phyloP scores from a whole-genome alignment of 2,888 invertebrate species.

The Nowickia ferox region DNA sequence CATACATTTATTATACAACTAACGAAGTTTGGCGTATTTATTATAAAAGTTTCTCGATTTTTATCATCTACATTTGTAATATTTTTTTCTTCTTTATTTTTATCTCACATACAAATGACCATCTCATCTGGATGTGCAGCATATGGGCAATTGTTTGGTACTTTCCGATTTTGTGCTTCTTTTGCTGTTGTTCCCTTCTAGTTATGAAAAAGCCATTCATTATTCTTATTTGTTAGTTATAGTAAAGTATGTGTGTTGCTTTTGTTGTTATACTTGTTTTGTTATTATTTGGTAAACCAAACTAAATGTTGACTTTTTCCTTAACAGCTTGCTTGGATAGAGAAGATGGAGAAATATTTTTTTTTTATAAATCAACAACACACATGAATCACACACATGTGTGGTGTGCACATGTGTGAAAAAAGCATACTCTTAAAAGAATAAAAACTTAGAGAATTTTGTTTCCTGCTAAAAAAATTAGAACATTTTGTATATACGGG shows the following conservation, averaged over 20 bases:
- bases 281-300: conserved; percentile 65
- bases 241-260: conserved; percentile 28
- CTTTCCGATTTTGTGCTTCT: conserved; percentile 49
- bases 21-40: neutral
- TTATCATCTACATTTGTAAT: neutral
- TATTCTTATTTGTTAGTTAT: conserved; percentile 59
- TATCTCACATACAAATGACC: conserved; percentile 31
- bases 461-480: neutral
- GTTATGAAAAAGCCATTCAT: conserved; percentile 43
- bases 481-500: too few relatives aligned
- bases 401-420: neutral
- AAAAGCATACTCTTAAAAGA: neutral
- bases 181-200: conserved; percentile 28
- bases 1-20: neutral
- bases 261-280: conserved; percentile 53
- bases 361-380: neutral
- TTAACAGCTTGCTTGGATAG: conserved; percentile 3
- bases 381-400: conserved; percentile 4
- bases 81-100: conserved; percentile 9
- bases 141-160: conserved; percentile 69
- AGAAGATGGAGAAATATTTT: neutral
- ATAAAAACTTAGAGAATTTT: neutral
- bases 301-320: conserved; percentile 61
- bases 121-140: conserved; percentile 54
- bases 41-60: conserved; percentile 4